Evolutionary conservation across 2,888 invertebrate species (phyloP), one percentile per base, ranked within the genome.

Genomic region (Temnothorax ravouxi): DNA sequence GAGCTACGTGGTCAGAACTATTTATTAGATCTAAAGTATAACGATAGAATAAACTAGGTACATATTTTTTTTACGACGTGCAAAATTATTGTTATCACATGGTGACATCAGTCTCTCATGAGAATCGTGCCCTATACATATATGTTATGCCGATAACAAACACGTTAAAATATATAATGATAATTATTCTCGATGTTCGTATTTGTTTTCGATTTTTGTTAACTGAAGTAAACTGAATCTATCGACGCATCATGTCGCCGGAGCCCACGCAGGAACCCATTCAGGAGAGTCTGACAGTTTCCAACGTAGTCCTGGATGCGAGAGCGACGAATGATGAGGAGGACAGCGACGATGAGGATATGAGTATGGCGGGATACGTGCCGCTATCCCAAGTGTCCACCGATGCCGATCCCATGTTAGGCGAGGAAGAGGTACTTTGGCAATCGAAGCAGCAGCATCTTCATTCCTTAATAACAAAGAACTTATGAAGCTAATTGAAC

Each of bases 251-350:
- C 88, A 94, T 94, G 94, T 92, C 94, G 80, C 94, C 94, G 38
- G 94, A 94, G 84, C 94, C 94, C 52, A 93, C 92, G 1, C 93
- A 94, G 85, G 93, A 94, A 85, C 93, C 94, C 29, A 84, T 91
- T 25, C 91, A 93, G 47, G 92, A 93, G 82, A 91, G 86, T 83
- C 88, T 94, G 52, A 91, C 85, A 75, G 88, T 90, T 21, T 89
- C 93, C 9, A 92, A 93, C 82, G 77, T 90, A 56, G 80, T 87
- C 38, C 50, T 91, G 11, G 88, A 90, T 54, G 81, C 87, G 38
- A 89, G 91, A 79, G 90, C 86, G 11, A 69, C 66, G n/a, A 93
- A 91, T 72, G 93, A 94, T 59, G 92, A 93, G 0, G 79, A 76
- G 8, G 94, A 94, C 18, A 94, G 94, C 41, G 94, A 94, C n/a